A percentile compares a stretch with the other conserved stretches of the same genome.
These are phyloP conservation scores for Uloborus diversus DNA, from an alignment of 1,140 invertebrate species.

Conservation along the genomic window DNA sequence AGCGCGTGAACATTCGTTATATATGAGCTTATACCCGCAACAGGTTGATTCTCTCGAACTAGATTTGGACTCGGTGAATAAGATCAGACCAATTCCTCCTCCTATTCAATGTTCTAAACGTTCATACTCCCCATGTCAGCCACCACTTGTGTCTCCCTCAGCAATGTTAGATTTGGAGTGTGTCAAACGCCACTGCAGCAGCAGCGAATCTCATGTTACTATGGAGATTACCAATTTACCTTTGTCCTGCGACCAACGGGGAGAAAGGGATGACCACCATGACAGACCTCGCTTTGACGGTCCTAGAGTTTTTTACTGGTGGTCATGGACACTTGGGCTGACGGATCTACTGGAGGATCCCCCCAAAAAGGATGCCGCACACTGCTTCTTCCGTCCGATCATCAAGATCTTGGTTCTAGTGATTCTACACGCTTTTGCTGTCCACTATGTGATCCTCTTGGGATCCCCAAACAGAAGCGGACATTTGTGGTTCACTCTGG, in stretches of 20 bases:
- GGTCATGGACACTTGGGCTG: slow-evolving; percentile 49
- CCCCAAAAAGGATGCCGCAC: slow-evolving; percentile 16
- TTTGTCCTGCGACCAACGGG: slow-evolving; percentile 34
- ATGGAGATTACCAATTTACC: slow-evolving; percentile 50
- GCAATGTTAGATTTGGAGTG: slow-evolving; percentile 48
- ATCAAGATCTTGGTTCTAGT: slow-evolving; percentile 37
- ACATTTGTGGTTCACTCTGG: slow-evolving; percentile 49
- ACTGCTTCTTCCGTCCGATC: slow-evolving; percentile 44
- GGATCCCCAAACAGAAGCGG: slow-evolving; percentile 42
- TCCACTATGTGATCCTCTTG: slow-evolving; percentile 49
- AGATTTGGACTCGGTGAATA: slow-evolving; percentile 40
- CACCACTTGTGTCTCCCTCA: slow-evolving; percentile 29
- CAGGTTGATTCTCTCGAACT: slow-evolving; percentile 33
- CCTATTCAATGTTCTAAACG: neutral
- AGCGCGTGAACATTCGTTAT: slow-evolving; percentile 13
- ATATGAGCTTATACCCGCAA: slow-evolving; percentile 54
- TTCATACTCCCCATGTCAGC: slow-evolving; percentile 12
- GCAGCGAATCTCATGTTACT: slow-evolving; percentile 48
- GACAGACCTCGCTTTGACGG: slow-evolving; percentile 27
- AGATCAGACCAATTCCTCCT: slow-evolving; percentile 15
- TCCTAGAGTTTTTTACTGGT: slow-evolving; percentile 48
- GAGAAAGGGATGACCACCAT: slow-evolving; percentile 9
- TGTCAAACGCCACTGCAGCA: slow-evolving; percentile 47
- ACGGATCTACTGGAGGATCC: slow-evolving; percentile 38
- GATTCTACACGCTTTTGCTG: slow-evolving; percentile 42